Percentiles rank a stretch among this genome's conserved stretches.
Conservation (phyloP, 2,888 invertebrate genomes). For the Nemoura dubitans region DNA sequence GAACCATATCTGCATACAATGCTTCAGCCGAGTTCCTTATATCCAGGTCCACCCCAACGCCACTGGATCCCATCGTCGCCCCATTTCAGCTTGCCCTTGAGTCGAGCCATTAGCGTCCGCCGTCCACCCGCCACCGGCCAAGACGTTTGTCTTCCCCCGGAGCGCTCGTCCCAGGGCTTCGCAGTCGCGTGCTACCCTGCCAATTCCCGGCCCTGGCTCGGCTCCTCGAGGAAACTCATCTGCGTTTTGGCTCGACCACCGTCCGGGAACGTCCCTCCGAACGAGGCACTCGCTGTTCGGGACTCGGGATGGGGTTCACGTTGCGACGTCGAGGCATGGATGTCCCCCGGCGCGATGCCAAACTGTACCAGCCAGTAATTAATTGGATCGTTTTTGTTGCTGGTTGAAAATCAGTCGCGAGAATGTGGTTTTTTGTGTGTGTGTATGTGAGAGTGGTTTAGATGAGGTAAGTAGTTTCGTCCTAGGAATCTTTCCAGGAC, state of each 20-base stretch:
- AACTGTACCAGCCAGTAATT: background rate
- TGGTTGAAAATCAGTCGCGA: background rate
- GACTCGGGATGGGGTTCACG: background rate
- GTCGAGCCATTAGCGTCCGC: no score
- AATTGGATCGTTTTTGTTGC: background rate
- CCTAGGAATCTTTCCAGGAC: background rate
- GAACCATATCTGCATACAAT: no score
- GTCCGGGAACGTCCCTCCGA: background rate
- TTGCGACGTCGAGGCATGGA: background rate
- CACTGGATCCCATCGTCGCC: no score
- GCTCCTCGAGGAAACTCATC: background rate
- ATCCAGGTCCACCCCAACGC: no score
- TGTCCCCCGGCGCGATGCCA: background rate
- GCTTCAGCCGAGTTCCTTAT: no score
- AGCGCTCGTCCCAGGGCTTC: background rate
- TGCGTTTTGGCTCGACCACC: background rate
- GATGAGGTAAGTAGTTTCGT: background rate
- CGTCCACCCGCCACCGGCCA: no score
- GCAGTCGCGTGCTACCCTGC: background rate
- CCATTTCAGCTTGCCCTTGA: no score
- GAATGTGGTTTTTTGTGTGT: background rate
- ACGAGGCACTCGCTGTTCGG: background rate
- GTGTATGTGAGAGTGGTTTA: background rate
- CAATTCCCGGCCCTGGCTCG: background rate
- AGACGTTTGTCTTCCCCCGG: background rate